These are phyloP conservation scores for Ptychodera flava DNA, from an alignment of 35 echinoderm and acorn worm genomes.

Conservation along the genomic window DNA sequence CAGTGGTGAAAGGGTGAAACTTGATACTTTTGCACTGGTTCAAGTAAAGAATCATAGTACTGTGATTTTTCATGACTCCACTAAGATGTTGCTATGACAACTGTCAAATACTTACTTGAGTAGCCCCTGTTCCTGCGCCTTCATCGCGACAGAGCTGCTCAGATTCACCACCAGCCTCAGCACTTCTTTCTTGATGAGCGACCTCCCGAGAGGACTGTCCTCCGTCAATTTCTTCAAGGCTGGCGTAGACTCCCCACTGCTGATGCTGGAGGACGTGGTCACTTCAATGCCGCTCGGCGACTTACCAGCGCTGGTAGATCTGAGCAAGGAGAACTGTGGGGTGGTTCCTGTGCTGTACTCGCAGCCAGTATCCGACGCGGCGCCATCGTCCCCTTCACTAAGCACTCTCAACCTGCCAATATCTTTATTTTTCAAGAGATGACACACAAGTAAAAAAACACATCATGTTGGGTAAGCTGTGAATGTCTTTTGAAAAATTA, in stretches of 20 bases:
- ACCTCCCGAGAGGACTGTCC: constrained; percentile 26
- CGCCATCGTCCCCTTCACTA: constrained; percentile 33
- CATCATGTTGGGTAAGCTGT: too few relatives aligned
- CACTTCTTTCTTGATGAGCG: constrained; percentile 69
- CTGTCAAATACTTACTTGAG: constrained; percentile 68
- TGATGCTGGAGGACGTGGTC: constrained; percentile 54
- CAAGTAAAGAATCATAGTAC: too few relatives aligned
- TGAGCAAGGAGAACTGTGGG: background rate
- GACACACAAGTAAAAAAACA: too few relatives aligned
- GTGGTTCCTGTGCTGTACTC: constrained; percentile 22
- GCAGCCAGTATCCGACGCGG: constrained; percentile 9
- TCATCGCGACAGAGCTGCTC: constrained; percentile 80
- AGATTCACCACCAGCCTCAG: constrained; percentile 72
- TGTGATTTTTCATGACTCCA: too few relatives aligned
- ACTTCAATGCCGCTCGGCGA: constrained; percentile 47
- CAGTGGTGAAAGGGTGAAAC: too few relatives aligned
- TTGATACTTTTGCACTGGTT: too few relatives aligned
- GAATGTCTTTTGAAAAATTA: too few relatives aligned
- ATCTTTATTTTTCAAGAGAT: too few relatives aligned
- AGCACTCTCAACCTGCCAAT: background rate
- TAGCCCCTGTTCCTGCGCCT: constrained; percentile 78
- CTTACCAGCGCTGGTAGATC: constrained; percentile 46
- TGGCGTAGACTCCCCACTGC: constrained; percentile 20
- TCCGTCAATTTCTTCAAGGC: constrained; percentile 5
- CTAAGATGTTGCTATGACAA: too few relatives aligned